Percentiles rank a stretch among this genome's conserved stretches.
These are phyloP conservation scores for Tipula unca DNA, from an alignment of 2,888 invertebrate genomes.

Conservation along the genomic window DNA sequence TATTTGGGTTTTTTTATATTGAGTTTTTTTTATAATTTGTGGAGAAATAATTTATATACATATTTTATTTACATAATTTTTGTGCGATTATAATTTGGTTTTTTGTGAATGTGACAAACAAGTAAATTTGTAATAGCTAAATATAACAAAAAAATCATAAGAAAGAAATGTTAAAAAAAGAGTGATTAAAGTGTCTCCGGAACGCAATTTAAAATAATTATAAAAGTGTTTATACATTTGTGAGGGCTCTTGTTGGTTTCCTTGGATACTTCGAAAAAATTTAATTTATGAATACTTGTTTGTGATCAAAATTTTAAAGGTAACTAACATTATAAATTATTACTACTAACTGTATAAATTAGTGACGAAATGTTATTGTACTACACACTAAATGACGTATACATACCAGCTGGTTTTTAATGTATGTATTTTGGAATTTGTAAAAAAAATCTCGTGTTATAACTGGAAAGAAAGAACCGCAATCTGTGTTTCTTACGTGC, in stretches of 20 bases:
- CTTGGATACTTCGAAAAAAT: background rate
- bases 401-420: background rate
- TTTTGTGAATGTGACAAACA: background rate
- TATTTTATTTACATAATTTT: background rate
- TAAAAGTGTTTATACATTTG: background rate
- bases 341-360: background rate
- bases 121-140: background rate
- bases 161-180: background rate
- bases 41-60: background rate
- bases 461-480: background rate
- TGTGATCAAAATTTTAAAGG: background rate
- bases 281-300: background rate
- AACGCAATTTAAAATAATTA: background rate
- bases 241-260: background rate
- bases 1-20: background rate
- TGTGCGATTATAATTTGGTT: background rate
- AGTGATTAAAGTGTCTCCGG: background rate
- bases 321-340: background rate
- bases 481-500: background rate
- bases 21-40: background rate
- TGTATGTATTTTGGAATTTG: background rate
- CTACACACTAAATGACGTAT: background rate
- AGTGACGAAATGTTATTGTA: background rate
- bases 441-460: background rate
- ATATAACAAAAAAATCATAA: background rate